These are phyloP conservation scores for Callyntrura guangdongensis DNA, from an alignment of 2,888 invertebrate genomes.

Conservation along the genomic window DNA sequence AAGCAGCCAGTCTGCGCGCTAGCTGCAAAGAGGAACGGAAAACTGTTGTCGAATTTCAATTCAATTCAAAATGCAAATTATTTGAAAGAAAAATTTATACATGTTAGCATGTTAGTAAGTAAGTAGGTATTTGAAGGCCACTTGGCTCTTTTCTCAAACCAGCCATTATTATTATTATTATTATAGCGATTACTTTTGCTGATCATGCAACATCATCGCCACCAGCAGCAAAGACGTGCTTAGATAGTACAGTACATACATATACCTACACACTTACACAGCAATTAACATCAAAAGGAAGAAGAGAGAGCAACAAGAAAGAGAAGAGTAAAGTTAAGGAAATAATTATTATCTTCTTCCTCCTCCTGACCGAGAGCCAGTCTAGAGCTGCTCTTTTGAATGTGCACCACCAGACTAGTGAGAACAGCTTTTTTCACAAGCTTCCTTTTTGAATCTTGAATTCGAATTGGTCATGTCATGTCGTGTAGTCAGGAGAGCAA, in stretches of 20 bases:
- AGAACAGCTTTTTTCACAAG: not conserved
- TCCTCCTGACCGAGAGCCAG: constrained; percentile 16
- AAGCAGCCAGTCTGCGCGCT: not conserved
- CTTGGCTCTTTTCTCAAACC: not conserved
- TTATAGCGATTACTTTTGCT: not conserved
- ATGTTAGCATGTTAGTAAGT: not conserved
- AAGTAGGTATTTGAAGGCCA: constrained; percentile 63
- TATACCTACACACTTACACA: not conserved
- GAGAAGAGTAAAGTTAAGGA: constrained; percentile 37
- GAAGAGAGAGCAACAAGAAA: constrained; percentile 52
- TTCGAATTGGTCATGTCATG: constrained; percentile 2
- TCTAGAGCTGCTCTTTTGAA: not conserved
- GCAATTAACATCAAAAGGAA: constrained; percentile 51
- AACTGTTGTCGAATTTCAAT: constrained; percentile 61
- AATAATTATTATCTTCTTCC: constrained; percentile 51
- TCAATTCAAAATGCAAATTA: constrained; percentile 52
- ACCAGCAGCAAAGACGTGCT: not conserved
- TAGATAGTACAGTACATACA: not conserved
- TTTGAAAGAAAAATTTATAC: constrained; percentile 16
- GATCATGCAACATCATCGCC: constrained; percentile 16
- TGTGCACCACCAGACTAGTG: not conserved
- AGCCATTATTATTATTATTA: constrained; percentile 1
- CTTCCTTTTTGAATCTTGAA: constrained; percentile 25
- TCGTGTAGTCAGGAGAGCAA: constrained; percentile 19
- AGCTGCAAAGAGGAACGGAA: not conserved